Conservation (phyloP, 2,797 vertebrate genomes). For the Oryzias sinensis region DNA sequence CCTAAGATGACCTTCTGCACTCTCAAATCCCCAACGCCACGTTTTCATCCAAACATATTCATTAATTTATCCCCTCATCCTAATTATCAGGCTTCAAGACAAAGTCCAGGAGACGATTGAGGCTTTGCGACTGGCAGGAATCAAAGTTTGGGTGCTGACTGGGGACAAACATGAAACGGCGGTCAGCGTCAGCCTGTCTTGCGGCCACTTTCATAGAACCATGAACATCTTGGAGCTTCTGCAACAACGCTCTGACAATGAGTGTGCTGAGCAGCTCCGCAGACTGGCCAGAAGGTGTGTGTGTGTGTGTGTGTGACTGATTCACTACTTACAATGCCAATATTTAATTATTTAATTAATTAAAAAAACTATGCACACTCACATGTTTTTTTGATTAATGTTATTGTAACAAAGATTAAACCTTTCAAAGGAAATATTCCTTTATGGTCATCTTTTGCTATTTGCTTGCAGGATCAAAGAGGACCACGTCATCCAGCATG, state of each 20-base stretch:
- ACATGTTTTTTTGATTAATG: background rate
- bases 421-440: background rate
- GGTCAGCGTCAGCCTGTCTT: conserved; percentile 94
- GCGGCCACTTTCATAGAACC: conserved; percentile 93
- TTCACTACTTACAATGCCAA: background rate
- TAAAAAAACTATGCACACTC: too few species aligned
- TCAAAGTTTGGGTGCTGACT: conserved; percentile 97
- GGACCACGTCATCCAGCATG: conserved; percentile 96
- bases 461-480: conserved; percentile 84
- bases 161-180: conserved; percentile 97
- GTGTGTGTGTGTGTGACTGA: background rate
- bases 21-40: background rate
- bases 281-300: conserved; percentile 84
- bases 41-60: background rate
- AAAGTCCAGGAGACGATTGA: conserved; percentile 98
- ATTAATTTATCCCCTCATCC: background rate
- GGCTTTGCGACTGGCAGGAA: conserved; percentile 90
- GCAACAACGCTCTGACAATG: conserved; percentile 89
- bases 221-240: conserved; percentile 97
- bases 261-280: conserved; percentile 90
- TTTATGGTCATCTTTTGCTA: background rate
- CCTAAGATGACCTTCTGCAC: background rate
- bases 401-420: background rate
- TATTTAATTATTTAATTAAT: background rate
- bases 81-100: conserved; percentile 84